phyloP scores from a whole-genome alignment of 1,140 invertebrate genomes.

The Lineus longissimus region DNA sequence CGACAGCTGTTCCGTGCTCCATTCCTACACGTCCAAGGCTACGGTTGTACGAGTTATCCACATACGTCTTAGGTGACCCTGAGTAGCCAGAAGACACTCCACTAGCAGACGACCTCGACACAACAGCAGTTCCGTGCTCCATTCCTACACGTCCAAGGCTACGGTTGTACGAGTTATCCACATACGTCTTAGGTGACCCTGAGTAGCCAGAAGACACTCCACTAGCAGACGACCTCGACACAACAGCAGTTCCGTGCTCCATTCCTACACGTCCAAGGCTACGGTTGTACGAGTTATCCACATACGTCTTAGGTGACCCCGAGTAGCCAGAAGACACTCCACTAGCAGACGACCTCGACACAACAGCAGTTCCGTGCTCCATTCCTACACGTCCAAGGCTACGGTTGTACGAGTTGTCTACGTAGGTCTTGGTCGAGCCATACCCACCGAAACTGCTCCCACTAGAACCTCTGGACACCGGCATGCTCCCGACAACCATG shows the following conservation, averaged over 20 bases:
- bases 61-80: slow-evolving; percentile 18
- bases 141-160: slow-evolving; percentile 27
- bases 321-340: neutral
- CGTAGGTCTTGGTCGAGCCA: slow-evolving; percentile 22
- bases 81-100: slow-evolving; percentile 5
- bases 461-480: neutral
- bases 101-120: slow-evolving; percentile 12
- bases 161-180: slow-evolving; percentile 26
- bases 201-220: too few species aligned
- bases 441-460: too few species aligned
- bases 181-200: slow-evolving; percentile 18
- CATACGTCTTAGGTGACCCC: slow-evolving; percentile 20
- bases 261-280: slow-evolving; percentile 27
- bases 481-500: slow-evolving; percentile 20
- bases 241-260: slow-evolving; percentile 16
- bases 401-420: slow-evolving; percentile 27
- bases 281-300: slow-evolving; percentile 25
- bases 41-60: slow-evolving; percentile 27
- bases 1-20: slow-evolving; percentile 9
- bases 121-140: slow-evolving; percentile 14
- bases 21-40: slow-evolving; percentile 23
- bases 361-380: slow-evolving; percentile 14
- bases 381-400: slow-evolving; percentile 24
- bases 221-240: too few species aligned
- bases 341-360: slow-evolving; percentile 3